Base-by-base conservation (phyloP, 2,797 vertebrate species). In the Rhinella marina region DNA sequence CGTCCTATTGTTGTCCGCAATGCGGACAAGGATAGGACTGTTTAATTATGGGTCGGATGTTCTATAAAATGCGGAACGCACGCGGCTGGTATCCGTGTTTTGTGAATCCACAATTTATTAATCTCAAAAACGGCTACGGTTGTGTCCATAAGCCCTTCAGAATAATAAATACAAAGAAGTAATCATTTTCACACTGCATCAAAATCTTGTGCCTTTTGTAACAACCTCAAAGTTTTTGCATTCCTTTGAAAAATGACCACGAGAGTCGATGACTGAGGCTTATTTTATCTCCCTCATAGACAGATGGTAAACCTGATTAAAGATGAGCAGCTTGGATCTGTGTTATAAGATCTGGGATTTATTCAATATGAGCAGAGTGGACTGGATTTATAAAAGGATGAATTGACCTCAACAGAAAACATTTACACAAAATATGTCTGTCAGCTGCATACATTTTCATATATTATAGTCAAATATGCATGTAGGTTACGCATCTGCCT, bases 271-370 rank as follows among this genome's bases (percentile, higher is more conserved):
- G 57, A 7, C 54, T 59, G 23, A 41, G 48, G 70, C 59, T 72
- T 83, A 59, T 83, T 70, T 25, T 83, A 72, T 76, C 27, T 84
- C 41, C 70, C 70, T 23, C 48, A 70, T 13, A 80, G 66, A 81
- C 86, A 87, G 86, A 87, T 87, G 79, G 86, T 75, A 75, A 87
- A 75, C 56, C 86, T 87, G 82, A 87, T 82, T 81, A 87, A 68
- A 81, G 79, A 81, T 81, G 77, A 87, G 79, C 86, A 75, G 78
- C 78, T 82, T 82, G 86, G n/a, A 81, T 73, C 23, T 25, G 25
- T 75, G 59, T 82, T 50, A 62, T 87, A 56, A 52, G 79, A 75
- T n/a, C 17, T 50, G 70, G 86, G 66, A 72, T 75, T 75, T 27
- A 87, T 61, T 50, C 78, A 81, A 62, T 81, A 80, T 41, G 16